A percentile compares a stretch with the other conserved stretches of the same genome.
phyloP scores from a whole-genome alignment of 2,797 vertebrate species.

The Alosa sapidissima region DNA sequence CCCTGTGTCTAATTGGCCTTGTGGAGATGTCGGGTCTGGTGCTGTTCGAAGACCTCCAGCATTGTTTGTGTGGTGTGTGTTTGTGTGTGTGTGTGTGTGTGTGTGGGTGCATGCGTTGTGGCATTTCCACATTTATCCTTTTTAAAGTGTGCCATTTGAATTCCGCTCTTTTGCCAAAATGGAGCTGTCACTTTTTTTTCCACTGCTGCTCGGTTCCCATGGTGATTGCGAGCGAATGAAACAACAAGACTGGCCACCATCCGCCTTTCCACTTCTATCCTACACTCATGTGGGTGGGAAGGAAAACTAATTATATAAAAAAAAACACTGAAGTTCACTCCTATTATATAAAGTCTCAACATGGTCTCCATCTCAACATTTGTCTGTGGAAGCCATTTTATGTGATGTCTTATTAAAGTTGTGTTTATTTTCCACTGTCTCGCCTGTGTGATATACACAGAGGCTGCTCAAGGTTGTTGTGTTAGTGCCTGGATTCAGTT shows the following conservation, averaged over 20 bases:
- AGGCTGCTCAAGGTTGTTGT: conserved; percentile 63
- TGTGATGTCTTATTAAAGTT: not conserved
- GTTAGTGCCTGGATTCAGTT: conserved; percentile 63
- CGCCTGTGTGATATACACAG: conserved; percentile 55
- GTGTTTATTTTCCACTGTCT: conserved; percentile 65
- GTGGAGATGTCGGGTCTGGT: conserved; percentile 35
- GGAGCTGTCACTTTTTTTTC: conserved; percentile 33
- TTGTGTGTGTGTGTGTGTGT: conserved; percentile 11
- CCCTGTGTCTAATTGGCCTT: conserved; percentile 38
- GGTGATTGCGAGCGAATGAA: not conserved
- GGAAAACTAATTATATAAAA: not conserved
- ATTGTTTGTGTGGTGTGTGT: conserved; percentile 21
- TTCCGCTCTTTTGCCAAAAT: conserved; percentile 42
- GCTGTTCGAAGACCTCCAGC: conserved; percentile 21
- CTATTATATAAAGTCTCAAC: not conserved
- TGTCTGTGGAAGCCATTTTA: not conserved
- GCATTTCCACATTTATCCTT: not conserved
- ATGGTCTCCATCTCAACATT: too few relatives aligned
- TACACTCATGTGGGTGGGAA: not conserved
- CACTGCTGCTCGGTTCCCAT: conserved; percentile 25
- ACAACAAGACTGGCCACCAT: conserved; percentile 38
- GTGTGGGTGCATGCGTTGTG: conserved; percentile 2
- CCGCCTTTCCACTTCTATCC: conserved; percentile 8
- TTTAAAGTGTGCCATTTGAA: conserved; percentile 45
- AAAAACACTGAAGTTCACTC: not conserved